Evolutionary conservation across 2,113 vertebrate genomes (phyloP).

Genomic region (Mustelus asterias): DNA sequence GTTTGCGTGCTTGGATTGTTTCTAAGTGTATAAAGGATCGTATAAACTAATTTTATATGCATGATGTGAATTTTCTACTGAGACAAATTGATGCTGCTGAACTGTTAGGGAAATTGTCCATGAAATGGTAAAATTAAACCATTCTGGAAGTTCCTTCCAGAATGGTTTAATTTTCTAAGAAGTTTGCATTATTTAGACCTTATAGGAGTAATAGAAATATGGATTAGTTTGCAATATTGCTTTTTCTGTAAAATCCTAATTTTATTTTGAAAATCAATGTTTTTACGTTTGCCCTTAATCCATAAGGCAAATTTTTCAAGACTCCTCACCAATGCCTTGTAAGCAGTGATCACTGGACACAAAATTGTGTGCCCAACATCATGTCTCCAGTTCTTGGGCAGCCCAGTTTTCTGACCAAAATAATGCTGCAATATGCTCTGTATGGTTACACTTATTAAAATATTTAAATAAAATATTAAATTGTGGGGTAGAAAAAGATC

Average conservation of each 20-base stretch:
- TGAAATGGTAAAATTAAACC: neutral
- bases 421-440: neutral
- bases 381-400: neutral
- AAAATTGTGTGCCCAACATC: neutral
- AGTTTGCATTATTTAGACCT: neutral
- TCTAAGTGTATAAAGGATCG: neutral
- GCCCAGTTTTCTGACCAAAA: neutral
- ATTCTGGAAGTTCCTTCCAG: neutral
- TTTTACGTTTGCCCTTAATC: neutral
- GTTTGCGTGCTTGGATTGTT: neutral
- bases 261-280: neutral
- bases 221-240: neutral
- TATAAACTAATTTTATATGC: neutral
- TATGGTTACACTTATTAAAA: neutral
- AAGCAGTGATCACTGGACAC: neutral
- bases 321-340: neutral
- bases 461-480: neutral
- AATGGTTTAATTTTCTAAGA: neutral
- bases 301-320: neutral
- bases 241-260: neutral
- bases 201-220: neutral
- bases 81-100: neutral
- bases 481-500: neutral
- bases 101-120: neutral
- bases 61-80: neutral